Evolutionary conservation across 2,888 invertebrate species (phyloP).

Genomic region (Pyrgus malvae): DNA sequence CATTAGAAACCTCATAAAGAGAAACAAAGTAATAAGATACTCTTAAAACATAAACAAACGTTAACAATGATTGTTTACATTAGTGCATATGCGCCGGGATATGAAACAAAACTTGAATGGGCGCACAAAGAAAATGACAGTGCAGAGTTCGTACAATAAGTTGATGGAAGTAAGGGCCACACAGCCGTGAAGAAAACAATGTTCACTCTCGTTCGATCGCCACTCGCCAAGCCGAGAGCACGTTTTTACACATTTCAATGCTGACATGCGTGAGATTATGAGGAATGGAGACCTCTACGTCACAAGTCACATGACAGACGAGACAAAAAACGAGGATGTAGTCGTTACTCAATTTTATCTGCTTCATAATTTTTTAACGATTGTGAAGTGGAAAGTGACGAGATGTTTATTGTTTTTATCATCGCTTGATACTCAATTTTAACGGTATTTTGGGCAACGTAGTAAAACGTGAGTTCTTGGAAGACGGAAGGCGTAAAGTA

Average conservation of each 20-base stretch:
- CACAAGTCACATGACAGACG: not conserved
- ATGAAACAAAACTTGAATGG: constrained; percentile 1
- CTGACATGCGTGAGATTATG: constrained; percentile 14
- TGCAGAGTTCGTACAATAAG: not conserved
- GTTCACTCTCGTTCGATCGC: not conserved
- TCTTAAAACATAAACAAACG: not conserved
- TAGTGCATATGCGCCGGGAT: not conserved
- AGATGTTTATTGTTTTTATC: constrained; percentile 18
- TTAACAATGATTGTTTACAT: constrained; percentile 1
- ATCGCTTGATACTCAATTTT: constrained; percentile 10
- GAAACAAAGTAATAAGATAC: not conserved
- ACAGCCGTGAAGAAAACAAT: not conserved
- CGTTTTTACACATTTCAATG: constrained; percentile 8
- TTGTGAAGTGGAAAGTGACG: constrained; percentile 23
- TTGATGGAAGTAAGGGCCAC: not conserved
- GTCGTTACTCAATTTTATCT: constrained; percentile 16
- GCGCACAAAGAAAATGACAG: not conserved
- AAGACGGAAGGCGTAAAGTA: constrained; percentile 2
- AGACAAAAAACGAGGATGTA: constrained; percentile 15
- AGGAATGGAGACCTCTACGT: not conserved
- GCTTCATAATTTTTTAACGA: constrained; percentile 20
- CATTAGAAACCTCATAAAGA: too few relatives aligned
- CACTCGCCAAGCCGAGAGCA: not conserved
- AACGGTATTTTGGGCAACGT: not conserved
- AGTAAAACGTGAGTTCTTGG: constrained; percentile 6